Conservation (phyloP, 2,113 vertebrate species). For the Turnix velox region DNA sequence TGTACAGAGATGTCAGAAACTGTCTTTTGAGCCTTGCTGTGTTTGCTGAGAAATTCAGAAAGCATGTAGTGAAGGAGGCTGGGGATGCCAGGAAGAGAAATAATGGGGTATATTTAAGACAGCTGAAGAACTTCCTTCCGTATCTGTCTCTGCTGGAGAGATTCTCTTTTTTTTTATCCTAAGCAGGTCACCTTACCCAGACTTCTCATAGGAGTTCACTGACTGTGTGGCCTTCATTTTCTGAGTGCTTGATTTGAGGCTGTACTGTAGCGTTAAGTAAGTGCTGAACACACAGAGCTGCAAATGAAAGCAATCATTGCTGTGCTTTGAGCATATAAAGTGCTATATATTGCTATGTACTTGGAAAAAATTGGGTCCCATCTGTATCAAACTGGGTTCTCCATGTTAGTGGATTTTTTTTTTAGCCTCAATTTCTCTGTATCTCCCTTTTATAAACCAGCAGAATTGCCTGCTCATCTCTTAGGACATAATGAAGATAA, state of each 20-base stretch:
- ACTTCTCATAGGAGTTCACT: slow-evolving; percentile 46
- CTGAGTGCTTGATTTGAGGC: slow-evolving; percentile 48
- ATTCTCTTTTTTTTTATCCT: neutral
- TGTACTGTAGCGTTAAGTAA: slow-evolving; percentile 31
- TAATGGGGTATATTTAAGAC: neutral
- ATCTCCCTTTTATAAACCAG: neutral
- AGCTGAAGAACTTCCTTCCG: neutral
- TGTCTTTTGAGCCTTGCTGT: neutral
- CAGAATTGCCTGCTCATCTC: neutral
- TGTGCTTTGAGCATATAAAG: slow-evolving; percentile 54
- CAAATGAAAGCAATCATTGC: slow-evolving; percentile 63
- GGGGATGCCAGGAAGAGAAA: neutral
- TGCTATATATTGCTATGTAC: slow-evolving; percentile 51
- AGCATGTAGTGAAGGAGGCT: neutral
- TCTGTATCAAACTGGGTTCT: slow-evolving; percentile 43
- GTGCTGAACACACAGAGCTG: slow-evolving; percentile 58
- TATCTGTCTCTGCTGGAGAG: neutral
- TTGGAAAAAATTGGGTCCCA: slow-evolving; percentile 51
- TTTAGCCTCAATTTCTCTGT: slow-evolving; percentile 13
- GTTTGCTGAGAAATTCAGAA: neutral
- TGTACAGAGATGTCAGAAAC: neutral
- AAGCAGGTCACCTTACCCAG: slow-evolving; percentile 26
- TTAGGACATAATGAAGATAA: slow-evolving; percentile 10
- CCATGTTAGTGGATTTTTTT: neutral
- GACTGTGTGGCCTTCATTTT: slow-evolving; percentile 55